Evolutionary conservation across 2,113 vertebrate species (phyloP), one percentile per base, ranked within the genome.

Genomic region (Perca fluviatilis): DNA sequence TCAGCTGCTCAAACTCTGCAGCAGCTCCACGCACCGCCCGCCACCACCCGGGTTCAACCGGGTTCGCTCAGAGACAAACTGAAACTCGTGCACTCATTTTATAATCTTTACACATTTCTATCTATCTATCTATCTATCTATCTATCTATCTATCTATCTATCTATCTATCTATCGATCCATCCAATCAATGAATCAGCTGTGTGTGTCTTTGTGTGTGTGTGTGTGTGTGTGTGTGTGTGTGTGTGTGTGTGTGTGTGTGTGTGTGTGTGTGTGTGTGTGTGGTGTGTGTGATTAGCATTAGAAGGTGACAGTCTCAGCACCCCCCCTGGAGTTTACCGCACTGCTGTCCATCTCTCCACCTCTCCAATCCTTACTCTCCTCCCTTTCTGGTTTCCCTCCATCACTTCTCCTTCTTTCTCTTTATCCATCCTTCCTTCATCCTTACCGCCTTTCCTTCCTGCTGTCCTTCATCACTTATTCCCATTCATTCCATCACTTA

Each of bases 1-100:
- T 88, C 79, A 87, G 73, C 69, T 79, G 71, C 47, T 86, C 61
- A 83, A 85, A 87, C 83, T 79, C 84, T 89, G 89, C 89, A 81
- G 89, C 85, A 84, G 79, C 89, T 60, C 63, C 81, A 73, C 61
- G 43, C 50, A 43, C 66, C 72, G 58, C 63, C 70, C 64, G 23
- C 61, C 74, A 2, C 79, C 77, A 11, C 53, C 62, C 43, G 84
- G 70, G 89, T 91, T 91, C 87, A 89, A 19, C 65, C 40, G 40
- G 89, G 89, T 89, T 91, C 84, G 70, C 36, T 40, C 36, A 9
- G 7, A 40, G 36, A 40, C 8, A 5, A 33, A 33, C 36, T 40
- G 36, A 40, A 36, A 36, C 36, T 33, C 33, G 1, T 33, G 33
- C 33, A 33, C 33, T 33, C 33, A 33, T 33, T 33, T 33, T 33